Evolutionary conservation across 2,888 invertebrate species (phyloP).

Genomic region (Torymus auratus): DNA sequence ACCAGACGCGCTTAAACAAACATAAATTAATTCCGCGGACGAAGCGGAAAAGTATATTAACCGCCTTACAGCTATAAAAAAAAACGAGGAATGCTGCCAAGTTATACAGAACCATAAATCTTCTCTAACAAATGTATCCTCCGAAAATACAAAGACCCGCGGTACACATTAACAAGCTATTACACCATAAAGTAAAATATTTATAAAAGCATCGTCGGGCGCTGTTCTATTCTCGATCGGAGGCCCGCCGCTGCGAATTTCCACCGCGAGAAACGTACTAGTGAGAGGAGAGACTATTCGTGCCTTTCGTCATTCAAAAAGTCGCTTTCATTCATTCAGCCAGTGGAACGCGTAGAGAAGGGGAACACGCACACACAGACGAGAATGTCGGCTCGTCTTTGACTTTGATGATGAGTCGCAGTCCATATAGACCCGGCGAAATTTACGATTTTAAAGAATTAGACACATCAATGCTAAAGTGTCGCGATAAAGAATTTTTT

Average conservation of each 20-base stretch:
- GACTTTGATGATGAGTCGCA: no score
- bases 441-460: no score
- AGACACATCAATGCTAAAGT: no score
- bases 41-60: no score
- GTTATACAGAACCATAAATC: slow-evolving; percentile 42
- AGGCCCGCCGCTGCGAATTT: slow-evolving; percentile 16
- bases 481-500: no score
- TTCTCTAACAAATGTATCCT: slow-evolving; percentile 24
- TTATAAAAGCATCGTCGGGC: slow-evolving; percentile 40
- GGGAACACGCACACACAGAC: no score
- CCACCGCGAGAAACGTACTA: background rate
- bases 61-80: background rate
- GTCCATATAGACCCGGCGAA: no score
- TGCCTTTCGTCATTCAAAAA: background rate
- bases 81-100: background rate
- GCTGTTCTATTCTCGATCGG: slow-evolving; percentile 41
- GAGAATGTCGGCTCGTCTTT: no score
- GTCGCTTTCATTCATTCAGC: background rate
- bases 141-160: slow-evolving; percentile 42
- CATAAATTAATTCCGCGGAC: no score
- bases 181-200: slow-evolving; percentile 53
- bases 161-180: slow-evolving; percentile 38
- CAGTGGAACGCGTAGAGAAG: no score
- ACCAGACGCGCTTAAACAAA: no score
- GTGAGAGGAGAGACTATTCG: background rate